A percentile compares a stretch with the other conserved stretches of the same genome.
Conservation (phyloP, 2,797 vertebrate genomes). For the Agapornis canus region DNA sequence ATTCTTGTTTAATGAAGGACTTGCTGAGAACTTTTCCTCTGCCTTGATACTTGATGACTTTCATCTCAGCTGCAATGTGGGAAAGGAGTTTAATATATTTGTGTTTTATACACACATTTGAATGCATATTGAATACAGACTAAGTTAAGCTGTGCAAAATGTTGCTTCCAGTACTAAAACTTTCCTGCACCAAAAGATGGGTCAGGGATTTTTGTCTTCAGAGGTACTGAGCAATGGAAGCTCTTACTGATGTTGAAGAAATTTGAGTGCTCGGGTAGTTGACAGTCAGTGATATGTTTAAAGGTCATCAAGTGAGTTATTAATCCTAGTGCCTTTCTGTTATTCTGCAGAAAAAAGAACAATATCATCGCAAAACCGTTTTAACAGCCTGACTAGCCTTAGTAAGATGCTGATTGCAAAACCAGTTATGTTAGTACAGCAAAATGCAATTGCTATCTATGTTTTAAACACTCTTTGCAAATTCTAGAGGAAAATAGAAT, state of each 20-base stretch:
- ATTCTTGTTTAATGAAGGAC: background rate
- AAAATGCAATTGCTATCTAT: background rate
- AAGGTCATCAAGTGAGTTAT: background rate
- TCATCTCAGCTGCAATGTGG: background rate
- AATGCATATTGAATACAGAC: background rate
- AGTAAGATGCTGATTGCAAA: background rate
- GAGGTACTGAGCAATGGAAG: background rate
- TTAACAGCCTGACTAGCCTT: background rate
- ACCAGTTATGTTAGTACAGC: background rate
- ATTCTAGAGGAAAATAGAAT: background rate
- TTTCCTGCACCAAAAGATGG: background rate
- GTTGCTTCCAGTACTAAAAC: background rate
- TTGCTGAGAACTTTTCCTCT: background rate
- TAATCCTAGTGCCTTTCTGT: background rate
- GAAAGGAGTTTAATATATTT: background rate
- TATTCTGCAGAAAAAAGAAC: background rate
- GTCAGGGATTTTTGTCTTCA: background rate
- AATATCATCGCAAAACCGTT: background rate
- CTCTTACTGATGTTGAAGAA: background rate
- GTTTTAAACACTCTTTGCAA: background rate
- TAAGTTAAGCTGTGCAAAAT: background rate
- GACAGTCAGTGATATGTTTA: background rate
- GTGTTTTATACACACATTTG: background rate
- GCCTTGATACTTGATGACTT: background rate
- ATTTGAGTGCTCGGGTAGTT: background rate